Conservation (phyloP, 2,888 invertebrate species). For the Autographa pulchrina region DNA sequence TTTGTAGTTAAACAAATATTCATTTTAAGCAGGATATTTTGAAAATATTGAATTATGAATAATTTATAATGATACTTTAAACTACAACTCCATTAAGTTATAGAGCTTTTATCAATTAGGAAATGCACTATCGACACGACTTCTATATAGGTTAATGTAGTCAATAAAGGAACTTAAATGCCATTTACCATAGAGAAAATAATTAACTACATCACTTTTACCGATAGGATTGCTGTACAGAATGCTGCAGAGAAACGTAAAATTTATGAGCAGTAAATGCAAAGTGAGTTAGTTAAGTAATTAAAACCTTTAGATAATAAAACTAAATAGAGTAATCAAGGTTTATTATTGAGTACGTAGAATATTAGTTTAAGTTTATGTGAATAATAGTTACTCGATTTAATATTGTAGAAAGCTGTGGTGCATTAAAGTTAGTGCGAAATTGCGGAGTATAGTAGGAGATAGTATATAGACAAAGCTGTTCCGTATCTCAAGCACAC, state of each 20-base stretch:
- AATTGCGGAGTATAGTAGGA: too few relatives aligned
- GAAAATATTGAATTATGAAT: too few relatives aligned
- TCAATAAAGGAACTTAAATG: background rate
- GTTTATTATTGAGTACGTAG: constrained; percentile 26
- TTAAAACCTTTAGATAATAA: constrained; percentile 46
- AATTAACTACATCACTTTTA: background rate
- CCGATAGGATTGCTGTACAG: background rate
- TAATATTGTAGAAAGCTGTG: too few relatives aligned
- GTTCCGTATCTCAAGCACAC: too few relatives aligned
- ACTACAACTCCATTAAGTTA: background rate
- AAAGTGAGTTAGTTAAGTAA: constrained; percentile 37
- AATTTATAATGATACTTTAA: too few relatives aligned
- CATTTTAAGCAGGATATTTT: too few relatives aligned
- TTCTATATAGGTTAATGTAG: background rate
- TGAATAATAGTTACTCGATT: too few relatives aligned
- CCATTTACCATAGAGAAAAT: background rate
- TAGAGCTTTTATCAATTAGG: background rate
- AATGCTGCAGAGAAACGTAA: constrained; percentile 5
- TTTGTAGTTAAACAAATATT: too few relatives aligned
- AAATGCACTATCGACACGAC: background rate
- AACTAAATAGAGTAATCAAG: constrained; percentile 42
- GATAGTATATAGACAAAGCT: too few relatives aligned
- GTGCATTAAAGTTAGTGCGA: too few relatives aligned
- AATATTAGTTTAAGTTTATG: too few relatives aligned
- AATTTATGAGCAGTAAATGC: constrained; percentile 41